These are phyloP conservation scores for Biston betularia DNA, from an alignment of 2,888 invertebrate genomes.

Conservation along the genomic window DNA sequence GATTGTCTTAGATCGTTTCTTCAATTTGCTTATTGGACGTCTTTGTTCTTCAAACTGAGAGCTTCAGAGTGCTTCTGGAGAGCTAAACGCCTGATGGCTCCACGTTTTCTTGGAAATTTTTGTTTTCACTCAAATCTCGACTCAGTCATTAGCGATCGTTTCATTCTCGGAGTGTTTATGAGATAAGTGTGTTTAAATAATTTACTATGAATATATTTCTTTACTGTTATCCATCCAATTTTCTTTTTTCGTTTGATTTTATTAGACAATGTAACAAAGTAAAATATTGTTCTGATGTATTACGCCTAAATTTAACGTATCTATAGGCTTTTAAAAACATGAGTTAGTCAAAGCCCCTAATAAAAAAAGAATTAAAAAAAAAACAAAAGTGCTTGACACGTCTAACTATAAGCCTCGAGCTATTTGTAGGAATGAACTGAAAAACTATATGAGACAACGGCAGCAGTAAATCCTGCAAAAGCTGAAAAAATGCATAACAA, in stretches of 20 bases:
- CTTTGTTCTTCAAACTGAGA: slow-evolving; percentile 48
- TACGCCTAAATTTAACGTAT: too few relatives aligned
- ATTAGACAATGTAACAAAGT: too few relatives aligned
- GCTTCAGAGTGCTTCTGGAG: slow-evolving; percentile 33
- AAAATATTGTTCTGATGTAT: too few relatives aligned
- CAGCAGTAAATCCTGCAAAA: background rate
- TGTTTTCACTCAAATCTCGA: slow-evolving; percentile 37
- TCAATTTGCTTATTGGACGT: slow-evolving; percentile 60
- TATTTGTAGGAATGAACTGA: too few relatives aligned
- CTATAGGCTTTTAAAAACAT: too few relatives aligned
- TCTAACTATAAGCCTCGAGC: too few relatives aligned
- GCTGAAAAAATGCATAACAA: slow-evolving; percentile 25
- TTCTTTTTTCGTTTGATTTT: too few relatives aligned
- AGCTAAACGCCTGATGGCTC: slow-evolving; percentile 28
- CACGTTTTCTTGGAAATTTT: slow-evolving; percentile 36
- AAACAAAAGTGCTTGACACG: too few relatives aligned
- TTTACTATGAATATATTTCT: slow-evolving; percentile 8
- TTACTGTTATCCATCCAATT: background rate
- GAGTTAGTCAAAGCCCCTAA: too few relatives aligned
- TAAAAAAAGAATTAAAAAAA: too few relatives aligned
- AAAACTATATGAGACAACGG: background rate
- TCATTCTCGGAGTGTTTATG: slow-evolving; percentile 24
- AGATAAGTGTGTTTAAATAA: slow-evolving; percentile 23
- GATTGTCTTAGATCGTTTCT: slow-evolving; percentile 66
- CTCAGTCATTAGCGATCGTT: slow-evolving; percentile 43